These are phyloP conservation scores for Rhinoraja longicauda DNA, from an alignment of 2,797 vertebrate species.

Conservation along the genomic window DNA sequence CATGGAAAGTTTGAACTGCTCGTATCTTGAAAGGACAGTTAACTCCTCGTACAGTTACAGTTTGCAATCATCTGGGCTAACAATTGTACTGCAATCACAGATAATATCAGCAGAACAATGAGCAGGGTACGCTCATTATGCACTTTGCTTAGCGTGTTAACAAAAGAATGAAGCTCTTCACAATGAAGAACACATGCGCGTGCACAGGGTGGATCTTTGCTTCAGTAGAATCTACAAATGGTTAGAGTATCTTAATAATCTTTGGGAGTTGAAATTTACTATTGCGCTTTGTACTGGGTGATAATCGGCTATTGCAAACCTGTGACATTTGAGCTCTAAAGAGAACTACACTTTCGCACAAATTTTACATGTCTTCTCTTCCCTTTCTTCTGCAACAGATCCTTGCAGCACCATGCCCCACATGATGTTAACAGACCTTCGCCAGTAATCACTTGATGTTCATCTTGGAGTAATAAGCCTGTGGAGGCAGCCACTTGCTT, in stretches of 20 bases:
- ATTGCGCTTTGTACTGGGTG: slow-evolving; percentile 52
- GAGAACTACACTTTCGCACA: slow-evolving; percentile 38
- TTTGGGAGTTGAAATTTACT: slow-evolving; percentile 52
- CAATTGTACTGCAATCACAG: background rate
- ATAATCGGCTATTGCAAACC: slow-evolving; percentile 59
- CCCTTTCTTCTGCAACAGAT: slow-evolving; percentile 39
- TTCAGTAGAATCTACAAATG: slow-evolving; percentile 53
- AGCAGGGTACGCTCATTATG: background rate
- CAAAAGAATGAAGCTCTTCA: slow-evolving; percentile 1
- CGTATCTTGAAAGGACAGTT: background rate
- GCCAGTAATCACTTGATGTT: slow-evolving; percentile 41
- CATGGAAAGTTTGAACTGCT: background rate
- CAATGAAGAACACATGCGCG: background rate
- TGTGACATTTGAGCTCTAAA: slow-evolving; percentile 48
- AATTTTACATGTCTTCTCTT: slow-evolving; percentile 40
- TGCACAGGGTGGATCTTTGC: slow-evolving; percentile 53
- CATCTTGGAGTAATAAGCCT: slow-evolving; percentile 41
- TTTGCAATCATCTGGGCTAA: background rate
- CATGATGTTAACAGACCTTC: slow-evolving; percentile 37
- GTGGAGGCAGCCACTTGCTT: slow-evolving; percentile 43
- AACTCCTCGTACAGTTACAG: background rate
- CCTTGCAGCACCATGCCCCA: background rate
- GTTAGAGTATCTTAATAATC: slow-evolving; percentile 49
- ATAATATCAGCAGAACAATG: background rate
- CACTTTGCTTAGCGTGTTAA: background rate